Evolutionary conservation across 2,888 invertebrate genomes (phyloP), one percentile per base, ranked within the genome.

Genomic region (Lasioglossum lativentre): DNA sequence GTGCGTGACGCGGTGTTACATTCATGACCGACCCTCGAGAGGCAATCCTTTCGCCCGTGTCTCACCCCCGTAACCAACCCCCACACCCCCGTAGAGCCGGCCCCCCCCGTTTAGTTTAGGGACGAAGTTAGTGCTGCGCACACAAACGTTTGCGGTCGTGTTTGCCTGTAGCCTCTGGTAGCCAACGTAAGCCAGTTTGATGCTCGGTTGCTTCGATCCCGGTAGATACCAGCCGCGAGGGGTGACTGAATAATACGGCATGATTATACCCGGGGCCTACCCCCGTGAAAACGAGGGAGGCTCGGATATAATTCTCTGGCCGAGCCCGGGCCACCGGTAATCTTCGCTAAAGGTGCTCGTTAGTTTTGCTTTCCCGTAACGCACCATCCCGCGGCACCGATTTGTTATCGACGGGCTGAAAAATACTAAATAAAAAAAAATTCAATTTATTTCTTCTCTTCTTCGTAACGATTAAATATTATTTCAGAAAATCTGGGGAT

Each of bases 111-210:
- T 90, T 90, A 90, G 87, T 90, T 86, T 86, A 84, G 87, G 90
- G 87, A 87, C 88, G 72, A 87, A 90, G 90, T 90, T 90, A 82
- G 82, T 85, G 80, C 75, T 86, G 76, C 66, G 85, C 86, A 87
- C 84, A 91, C 90, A 92, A 92, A 92, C 90, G 92, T 92, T 92
- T 92, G 92, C 89, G 92, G 92, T 91, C 84, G 89, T 91, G 88
- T 91, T 92, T 89, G 88, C 91, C 89, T 89, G 90, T 75, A 66
- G 75, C 78, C 78, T 86, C 82, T 83, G 82, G 86, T 91, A 91
- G 91, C 89, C 90, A 92, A 91, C 92, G 89, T 94, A 93, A 94
- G 93, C 94, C 94, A 94, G 94, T 94, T 94, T 94, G 94, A 94
- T 92, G 94, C 92, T 92, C 90, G 92, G 91, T 91, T 94, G 93